Base-by-base conservation (phyloP, 1,140 invertebrate genomes). In the Schmidtea mediterranea region DNA sequence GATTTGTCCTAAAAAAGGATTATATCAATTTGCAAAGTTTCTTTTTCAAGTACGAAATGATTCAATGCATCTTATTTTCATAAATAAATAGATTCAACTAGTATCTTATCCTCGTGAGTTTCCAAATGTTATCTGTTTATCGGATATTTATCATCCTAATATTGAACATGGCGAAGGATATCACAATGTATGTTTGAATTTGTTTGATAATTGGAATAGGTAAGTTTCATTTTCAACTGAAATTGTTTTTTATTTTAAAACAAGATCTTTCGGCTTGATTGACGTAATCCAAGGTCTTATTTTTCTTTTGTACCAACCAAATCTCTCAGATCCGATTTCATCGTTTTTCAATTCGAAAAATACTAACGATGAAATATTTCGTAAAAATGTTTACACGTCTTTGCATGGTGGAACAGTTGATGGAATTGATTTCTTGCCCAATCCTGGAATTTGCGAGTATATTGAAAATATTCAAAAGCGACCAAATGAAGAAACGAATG, bases 71-170 rank as follows among this genome's bases (percentile, higher is more conserved):
- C 36, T 37, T 13, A 23, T 15, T 6, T 2, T 5, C 2, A 18
- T 49, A 5, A 23, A 13, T 15, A 16, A 12, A 13, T 49, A 43
- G 15, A 5, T n/a, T 43, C 15, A 21, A n/a, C 26, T 2, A 50
- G 15, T 24, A 36, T 13, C 36, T 10, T 56, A 52, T 36, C 54
- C 55, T 24, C 39, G 49, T 1, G 37, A 22, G 1, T 37, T 49
- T 9, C 58, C 58, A 5, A 26, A 9, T 6, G 53, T 61, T 3
- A 46, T 37, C 1, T 61, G 59, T 46, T 39, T 53, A 6, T 58
- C 56, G 8, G 22, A 52, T 0, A 58, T 61, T 19, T 61, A 59
- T 41, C 59, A 61, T 46, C 59, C 59, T 18, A 61, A 61, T 50
- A 61, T 61, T 36, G 59, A 61, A 22, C 36, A 52, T 1, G 47